Evolutionary conservation across 2,888 invertebrate genomes (phyloP), one percentile per base, ranked within the genome.

Genomic region (Xylota segnis): DNA sequence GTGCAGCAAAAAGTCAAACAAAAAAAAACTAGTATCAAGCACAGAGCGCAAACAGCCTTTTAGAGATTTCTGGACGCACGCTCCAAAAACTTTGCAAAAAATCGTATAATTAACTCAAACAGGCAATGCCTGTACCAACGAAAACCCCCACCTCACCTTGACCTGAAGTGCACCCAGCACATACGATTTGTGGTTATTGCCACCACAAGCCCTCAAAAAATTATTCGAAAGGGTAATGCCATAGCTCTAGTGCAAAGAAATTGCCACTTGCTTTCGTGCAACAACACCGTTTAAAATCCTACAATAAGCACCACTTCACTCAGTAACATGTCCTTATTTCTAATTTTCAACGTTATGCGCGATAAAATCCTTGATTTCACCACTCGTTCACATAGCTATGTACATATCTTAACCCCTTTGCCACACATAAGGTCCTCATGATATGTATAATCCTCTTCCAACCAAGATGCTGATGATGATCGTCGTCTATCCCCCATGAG

Each of bases 321-420:
- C 50, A 68, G 45, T 43, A 63, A 56, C 43, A 18, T 58, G 34
- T 65, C 34, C 71, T 70, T 66, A 70, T 63, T 75, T 50, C 6
- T 66, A 68, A 68, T 78, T 65, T 76, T 59, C 34, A 59, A 32
- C 68, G 27, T 45, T 43, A 56, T 52, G 29, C 34, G 52, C 56
- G 40, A 50, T 68, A 54, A 56, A 61, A 76, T 52, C 68, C 76
- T 76, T 66, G 32, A 72, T 72, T 76, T 72, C 29, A 14, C n/a
- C 72, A 79, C 74, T 83, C 63, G 27, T 50, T 50, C 52, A 59
- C 32, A 37, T 32, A 23, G 1, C 2, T 23, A 23, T 23, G 23
- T 23, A 2, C 23, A 23, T 23, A 23, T 23, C 56, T 83, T 58
- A 75, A 70, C 74, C 70, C n/a, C 40, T 43, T 47, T 52, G 16